Evolutionary conservation across 2,888 invertebrate species (phyloP).

Genomic region (Pristionchus arcanus): DNA sequence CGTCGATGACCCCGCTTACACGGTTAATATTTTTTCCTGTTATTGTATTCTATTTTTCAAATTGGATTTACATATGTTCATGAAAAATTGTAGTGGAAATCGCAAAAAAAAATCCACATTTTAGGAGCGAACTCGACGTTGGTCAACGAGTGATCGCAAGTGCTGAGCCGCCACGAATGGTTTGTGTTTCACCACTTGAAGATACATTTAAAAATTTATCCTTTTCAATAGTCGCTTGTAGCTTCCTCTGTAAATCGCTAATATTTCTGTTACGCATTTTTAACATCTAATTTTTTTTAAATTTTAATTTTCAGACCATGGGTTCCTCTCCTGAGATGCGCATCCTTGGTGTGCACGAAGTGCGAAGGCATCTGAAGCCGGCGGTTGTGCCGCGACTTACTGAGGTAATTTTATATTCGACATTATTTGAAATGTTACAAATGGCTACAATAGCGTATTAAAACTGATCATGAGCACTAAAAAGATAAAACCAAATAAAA

Average conservation of each 20-base stretch:
- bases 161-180: slow-evolving; percentile 43
- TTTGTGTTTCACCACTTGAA: not conserved
- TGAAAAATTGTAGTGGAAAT: too few species aligned
- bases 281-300: not conserved
- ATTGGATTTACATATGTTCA: too few species aligned
- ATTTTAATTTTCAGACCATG: slow-evolving; percentile 6
- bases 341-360: slow-evolving; percentile 12
- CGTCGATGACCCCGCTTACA: slow-evolving; percentile 35
- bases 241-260: too few species aligned
- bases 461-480: too few species aligned
- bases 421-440: not conserved
- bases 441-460: too few species aligned
- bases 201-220: too few species aligned
- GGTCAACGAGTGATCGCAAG: not conserved
- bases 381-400: not conserved
- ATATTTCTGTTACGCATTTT: not conserved
- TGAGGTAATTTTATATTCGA: not conserved
- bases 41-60: not conserved
- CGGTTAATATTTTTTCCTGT: not conserved
- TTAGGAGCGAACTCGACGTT: slow-evolving; percentile 50
- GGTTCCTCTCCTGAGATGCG: slow-evolving; percentile 54
- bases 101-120: too few species aligned
- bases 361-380: not conserved
- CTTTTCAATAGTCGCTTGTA: too few species aligned
- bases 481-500: too few species aligned